Evolutionary conservation across 1,140 invertebrate species (phyloP).

Genomic region (Heliconius himera): DNA sequence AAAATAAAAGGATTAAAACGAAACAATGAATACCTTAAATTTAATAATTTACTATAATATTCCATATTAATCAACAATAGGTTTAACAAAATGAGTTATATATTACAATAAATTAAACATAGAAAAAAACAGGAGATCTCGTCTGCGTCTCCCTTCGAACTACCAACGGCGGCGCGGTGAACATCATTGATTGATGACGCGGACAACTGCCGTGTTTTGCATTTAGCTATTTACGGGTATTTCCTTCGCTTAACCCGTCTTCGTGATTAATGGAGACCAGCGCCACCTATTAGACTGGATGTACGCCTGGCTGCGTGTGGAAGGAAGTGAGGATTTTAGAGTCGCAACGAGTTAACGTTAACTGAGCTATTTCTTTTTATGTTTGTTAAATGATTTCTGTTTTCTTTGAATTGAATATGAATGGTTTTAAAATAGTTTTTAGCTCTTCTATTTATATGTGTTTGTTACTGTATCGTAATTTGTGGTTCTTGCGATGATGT

Average conservation of each 20-base stretch:
- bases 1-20: no score
- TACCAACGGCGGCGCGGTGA: conserved; percentile 18
- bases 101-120: neutral
- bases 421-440: neutral
- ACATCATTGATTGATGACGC: conserved; percentile 75
- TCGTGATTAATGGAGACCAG: conserved; percentile 71
- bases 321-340: conserved; percentile 55
- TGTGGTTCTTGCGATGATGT: neutral
- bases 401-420: neutral
- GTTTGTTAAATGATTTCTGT: neutral
- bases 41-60: no score
- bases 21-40: no score
- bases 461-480: neutral
- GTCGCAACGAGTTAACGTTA: conserved; percentile 45
- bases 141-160: conserved; percentile 13
- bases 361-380: conserved; percentile 37
- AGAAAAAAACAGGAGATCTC: neutral
- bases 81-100: neutral
- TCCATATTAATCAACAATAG: no score
- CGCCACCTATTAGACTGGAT: conserved; percentile 70
- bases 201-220: conserved; percentile 76
- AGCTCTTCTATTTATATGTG: neutral
- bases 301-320: conserved; percentile 59
- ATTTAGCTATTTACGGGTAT: conserved; percentile 79
- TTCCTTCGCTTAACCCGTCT: conserved; percentile 77